Conservation (phyloP, 2,888 invertebrate genomes). For the Thyatira batis region DNA sequence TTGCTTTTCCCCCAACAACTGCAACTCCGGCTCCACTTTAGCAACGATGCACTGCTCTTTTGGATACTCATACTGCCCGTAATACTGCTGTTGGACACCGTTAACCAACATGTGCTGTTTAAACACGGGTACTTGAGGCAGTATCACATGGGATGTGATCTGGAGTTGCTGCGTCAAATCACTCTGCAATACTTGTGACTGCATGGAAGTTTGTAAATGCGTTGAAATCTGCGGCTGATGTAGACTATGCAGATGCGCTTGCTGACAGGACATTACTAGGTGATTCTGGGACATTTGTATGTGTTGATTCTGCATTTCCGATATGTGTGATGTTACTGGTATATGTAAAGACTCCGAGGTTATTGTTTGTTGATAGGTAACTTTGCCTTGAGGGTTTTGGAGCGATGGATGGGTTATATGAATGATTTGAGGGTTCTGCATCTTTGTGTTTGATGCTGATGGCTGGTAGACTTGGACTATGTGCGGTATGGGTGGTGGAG, state of each 20-base stretch:
- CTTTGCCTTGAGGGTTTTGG: constrained; percentile 56
- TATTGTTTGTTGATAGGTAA: constrained; percentile 63
- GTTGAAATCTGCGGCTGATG: constrained; percentile 19
- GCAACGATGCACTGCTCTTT: constrained; percentile 56
- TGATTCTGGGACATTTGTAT: constrained; percentile 57
- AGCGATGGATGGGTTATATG: constrained; percentile 59
- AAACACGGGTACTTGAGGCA: constrained; percentile 58
- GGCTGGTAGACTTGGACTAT: constrained; percentile 68
- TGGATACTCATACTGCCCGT: constrained; percentile 59
- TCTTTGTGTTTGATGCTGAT: constrained; percentile 38
- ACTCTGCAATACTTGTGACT: constrained; percentile 47
- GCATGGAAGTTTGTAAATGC: constrained; percentile 18
- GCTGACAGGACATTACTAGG: constrained; percentile 68
- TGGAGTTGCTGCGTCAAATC: constrained; percentile 60
- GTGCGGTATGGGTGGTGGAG: constrained; percentile 50
- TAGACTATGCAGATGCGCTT: constrained; percentile 55
- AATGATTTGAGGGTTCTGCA: constrained; percentile 56
- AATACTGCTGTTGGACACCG: constrained; percentile 57
- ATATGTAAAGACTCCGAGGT: constrained; percentile 58
- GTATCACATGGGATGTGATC: constrained; percentile 63
- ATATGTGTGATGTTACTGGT: constrained; percentile 50
- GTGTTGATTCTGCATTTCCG: constrained; percentile 50
- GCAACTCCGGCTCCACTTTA: constrained; percentile 54
- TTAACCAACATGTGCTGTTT: constrained; percentile 64
- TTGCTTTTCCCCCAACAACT: constrained; percentile 38